Conservation (phyloP, 2,113 vertebrate species). For the Sciurus niger region DNA sequence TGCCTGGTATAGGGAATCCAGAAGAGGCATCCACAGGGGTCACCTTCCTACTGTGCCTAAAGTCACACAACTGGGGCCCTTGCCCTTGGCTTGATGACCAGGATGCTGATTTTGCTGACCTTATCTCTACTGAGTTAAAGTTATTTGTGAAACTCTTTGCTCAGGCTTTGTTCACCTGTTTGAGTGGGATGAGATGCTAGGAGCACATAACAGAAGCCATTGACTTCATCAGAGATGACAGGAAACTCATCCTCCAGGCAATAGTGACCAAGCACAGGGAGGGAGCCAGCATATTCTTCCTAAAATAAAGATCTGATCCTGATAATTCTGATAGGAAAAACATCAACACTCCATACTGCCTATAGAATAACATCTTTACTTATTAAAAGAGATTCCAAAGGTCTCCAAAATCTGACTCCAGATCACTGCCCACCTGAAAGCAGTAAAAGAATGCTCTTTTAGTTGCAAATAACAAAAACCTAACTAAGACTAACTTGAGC, state of each 20-base stretch:
- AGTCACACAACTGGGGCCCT: not conserved
- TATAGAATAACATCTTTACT: not conserved
- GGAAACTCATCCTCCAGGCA: not conserved
- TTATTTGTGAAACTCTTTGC: slow-evolving; percentile 20
- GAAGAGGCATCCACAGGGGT: not conserved
- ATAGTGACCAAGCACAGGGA: not conserved
- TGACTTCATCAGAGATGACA: not conserved
- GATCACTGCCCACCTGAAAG: not conserved
- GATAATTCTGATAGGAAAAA: not conserved
- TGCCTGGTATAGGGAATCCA: not conserved
- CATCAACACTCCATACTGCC: not conserved
- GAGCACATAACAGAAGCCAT: not conserved
- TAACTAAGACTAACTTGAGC: not conserved
- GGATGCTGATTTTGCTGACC: not conserved
- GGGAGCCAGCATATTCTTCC: not conserved
- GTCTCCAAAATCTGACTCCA: not conserved
- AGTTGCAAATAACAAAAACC: slow-evolving; percentile 16
- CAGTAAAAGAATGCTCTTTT: not conserved
- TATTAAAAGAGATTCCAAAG: not conserved
- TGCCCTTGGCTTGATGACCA: not conserved
- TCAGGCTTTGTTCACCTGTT: not conserved
- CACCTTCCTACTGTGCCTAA: too few species aligned
- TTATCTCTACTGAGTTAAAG: not conserved
- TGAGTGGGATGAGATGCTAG: not conserved
- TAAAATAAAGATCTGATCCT: not conserved